Percentiles rank a stretch among this genome's conserved stretches.
phyloP scores from a whole-genome alignment of 2,888 invertebrate species.

The Leptopterna dolabrata region DNA sequence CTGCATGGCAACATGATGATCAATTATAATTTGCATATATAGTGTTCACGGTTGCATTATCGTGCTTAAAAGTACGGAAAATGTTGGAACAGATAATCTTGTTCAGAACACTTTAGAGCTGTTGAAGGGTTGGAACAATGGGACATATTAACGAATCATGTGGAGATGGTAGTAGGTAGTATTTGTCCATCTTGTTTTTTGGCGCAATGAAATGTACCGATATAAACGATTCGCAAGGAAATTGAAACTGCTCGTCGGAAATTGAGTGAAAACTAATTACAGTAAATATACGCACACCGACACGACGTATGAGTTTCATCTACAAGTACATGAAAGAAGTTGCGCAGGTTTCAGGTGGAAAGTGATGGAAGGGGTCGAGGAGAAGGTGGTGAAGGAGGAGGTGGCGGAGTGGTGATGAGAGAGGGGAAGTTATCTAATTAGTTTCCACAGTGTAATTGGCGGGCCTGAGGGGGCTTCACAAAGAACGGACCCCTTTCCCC shows the following conservation, averaged over 20 bases:
- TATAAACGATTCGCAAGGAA: too few relatives aligned
- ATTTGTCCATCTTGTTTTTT: too few relatives aligned
- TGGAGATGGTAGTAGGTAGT: too few relatives aligned
- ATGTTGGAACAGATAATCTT: too few relatives aligned
- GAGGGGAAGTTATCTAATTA: constrained; percentile 55
- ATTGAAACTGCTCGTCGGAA: background rate
- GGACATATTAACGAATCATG: too few relatives aligned
- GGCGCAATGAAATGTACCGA: too few relatives aligned
- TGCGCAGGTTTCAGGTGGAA: constrained; percentile 2
- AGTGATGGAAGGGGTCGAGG: background rate
- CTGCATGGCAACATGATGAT: too few relatives aligned
- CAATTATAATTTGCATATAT: too few relatives aligned
- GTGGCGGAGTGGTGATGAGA: background rate
- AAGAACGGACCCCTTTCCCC: constrained; percentile 44
- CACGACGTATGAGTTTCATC: constrained; percentile 3
- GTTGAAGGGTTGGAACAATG: too few relatives aligned
- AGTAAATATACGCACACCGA: background rate
- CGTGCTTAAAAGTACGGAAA: too few relatives aligned
- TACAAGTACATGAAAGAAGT: background rate
- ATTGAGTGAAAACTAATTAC: constrained; percentile 17
- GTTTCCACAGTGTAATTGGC: constrained; percentile 55
- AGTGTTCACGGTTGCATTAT: too few relatives aligned
- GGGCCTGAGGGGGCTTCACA: constrained; percentile 54
- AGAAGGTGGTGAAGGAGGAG: background rate
- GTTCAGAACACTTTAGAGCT: too few relatives aligned